Evolutionary conservation across 1,140 invertebrate species (phyloP).

Genomic region (Drosophila aff.): DNA sequence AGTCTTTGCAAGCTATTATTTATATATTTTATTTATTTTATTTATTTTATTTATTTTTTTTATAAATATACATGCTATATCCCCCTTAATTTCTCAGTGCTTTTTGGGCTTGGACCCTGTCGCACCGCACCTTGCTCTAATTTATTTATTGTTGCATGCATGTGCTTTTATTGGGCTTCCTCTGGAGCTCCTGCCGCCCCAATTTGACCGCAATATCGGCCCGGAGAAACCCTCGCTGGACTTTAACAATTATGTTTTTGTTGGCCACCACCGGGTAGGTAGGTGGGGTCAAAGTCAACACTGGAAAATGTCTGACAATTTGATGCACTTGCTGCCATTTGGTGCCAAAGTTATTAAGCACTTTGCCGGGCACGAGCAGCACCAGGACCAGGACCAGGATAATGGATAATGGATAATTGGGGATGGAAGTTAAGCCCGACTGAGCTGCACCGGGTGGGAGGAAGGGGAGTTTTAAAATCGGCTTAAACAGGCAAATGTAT

Average conservation of each 20-base stretch:
- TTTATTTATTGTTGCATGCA: slow-evolving; percentile 78
- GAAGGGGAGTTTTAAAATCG: slow-evolving; percentile 43
- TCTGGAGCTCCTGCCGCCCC: too few relatives aligned
- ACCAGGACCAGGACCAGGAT: slow-evolving; percentile 1
- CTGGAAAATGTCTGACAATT: slow-evolving; percentile 66
- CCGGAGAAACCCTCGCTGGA: slow-evolving; percentile 13
- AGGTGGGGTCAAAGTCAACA: slow-evolving; percentile 72
- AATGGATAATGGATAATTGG: slow-evolving; percentile 22
- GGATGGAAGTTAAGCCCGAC: slow-evolving; percentile 16
- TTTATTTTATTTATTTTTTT: too few relatives aligned
- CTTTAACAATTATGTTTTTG: slow-evolving; percentile 75
- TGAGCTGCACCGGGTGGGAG: neutral
- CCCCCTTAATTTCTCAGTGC: neutral
- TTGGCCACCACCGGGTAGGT: slow-evolving; percentile 7
- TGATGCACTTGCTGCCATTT: slow-evolving; percentile 76
- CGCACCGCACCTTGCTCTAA: slow-evolving; percentile 74
- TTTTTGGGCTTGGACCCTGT: slow-evolving; percentile 1
- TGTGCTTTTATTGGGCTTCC: slow-evolving; percentile 73
- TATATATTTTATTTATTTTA: neutral
- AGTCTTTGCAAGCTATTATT: neutral
- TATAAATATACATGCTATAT: too few relatives aligned
- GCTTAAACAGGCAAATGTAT: slow-evolving; percentile 74
- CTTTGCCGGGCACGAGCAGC: slow-evolving; percentile 5
- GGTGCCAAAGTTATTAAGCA: slow-evolving; percentile 79
- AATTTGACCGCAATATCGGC: slow-evolving; percentile 40